Conservation (phyloP, 1,140 invertebrate species). For the Panulirus ornatus region DNA sequence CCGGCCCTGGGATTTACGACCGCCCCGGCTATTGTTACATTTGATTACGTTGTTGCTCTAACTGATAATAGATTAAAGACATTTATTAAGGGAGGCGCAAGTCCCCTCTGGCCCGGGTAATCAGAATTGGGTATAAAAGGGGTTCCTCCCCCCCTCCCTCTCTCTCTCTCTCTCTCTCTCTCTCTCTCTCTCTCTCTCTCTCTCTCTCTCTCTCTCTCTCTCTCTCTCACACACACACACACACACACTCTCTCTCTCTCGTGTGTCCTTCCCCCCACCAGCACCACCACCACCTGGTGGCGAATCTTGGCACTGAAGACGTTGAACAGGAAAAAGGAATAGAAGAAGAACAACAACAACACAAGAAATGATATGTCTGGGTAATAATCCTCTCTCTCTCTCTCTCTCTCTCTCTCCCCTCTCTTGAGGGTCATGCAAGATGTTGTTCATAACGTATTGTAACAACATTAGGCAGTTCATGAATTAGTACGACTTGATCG, state of each 20-base stretch:
- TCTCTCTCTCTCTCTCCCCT: no score
- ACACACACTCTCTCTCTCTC: no score
- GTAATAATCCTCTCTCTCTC: no score
- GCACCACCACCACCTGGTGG: not conserved
- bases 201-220: slow-evolving; percentile 21
- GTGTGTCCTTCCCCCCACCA: not conserved
- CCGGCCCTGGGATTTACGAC: slow-evolving; percentile 8
- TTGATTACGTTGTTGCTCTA: slow-evolving; percentile 34
- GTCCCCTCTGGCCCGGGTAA: not conserved
- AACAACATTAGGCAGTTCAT: no score
- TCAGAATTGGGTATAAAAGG: not conserved
- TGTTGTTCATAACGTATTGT: no score
- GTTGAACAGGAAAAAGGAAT: not conserved
- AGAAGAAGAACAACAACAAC: no score
- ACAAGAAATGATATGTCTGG: no score
- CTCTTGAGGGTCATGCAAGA: no score
- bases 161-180: slow-evolving; percentile 31
- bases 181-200: slow-evolving; percentile 30
- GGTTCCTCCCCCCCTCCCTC: not conserved
- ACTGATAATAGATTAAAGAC: not conserved
- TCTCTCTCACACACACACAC: not conserved
- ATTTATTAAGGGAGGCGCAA: not conserved
- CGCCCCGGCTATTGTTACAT: slow-evolving; percentile 13
- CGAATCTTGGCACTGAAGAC: not conserved
- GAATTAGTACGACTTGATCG: no score